These are phyloP conservation scores for Monopis laevigella DNA, from an alignment of 2,888 invertebrate species.

Conservation along the genomic window DNA sequence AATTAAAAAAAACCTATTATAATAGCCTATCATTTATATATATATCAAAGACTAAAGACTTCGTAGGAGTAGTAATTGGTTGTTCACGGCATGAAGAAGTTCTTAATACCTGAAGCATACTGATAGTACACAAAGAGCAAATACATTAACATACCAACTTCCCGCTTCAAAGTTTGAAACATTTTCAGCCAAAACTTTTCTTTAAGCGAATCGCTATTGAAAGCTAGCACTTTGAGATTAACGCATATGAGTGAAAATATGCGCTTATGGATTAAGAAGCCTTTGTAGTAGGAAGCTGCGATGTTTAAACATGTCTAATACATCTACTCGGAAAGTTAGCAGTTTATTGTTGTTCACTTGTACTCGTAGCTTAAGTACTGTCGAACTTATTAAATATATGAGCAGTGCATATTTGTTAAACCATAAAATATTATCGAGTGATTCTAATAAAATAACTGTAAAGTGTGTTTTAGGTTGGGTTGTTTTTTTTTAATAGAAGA, in stretches of 20 bases:
- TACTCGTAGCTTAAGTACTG: no score
- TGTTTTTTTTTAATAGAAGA: no score
- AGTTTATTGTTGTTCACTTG: no score
- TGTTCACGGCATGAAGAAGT: constrained; percentile 3
- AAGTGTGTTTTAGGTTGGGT: no score
- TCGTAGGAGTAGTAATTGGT: constrained; percentile 3
- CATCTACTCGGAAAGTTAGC: no score
- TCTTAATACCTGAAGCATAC: constrained; percentile 27
- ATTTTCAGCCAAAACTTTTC: constrained; percentile 59
- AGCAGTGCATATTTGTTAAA: no score
- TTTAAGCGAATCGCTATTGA: constrained; percentile 59
- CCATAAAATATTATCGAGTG: no score
- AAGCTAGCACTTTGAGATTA: constrained; percentile 57
- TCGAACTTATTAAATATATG: no score
- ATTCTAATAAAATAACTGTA: no score
- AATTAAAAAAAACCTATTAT: no score
- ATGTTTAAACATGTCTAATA: constrained; percentile 33
- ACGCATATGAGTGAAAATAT: constrained; percentile 51
- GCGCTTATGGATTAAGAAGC: constrained; percentile 51
- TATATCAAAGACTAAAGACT: constrained; percentile 2
- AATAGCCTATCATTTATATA: no score
- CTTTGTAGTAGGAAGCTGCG: constrained; percentile 41
- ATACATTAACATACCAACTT: constrained; percentile 62
- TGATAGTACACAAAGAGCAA: constrained; percentile 55
- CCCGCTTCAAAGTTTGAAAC: constrained; percentile 50